Evolutionary conservation across 2,797 vertebrate species (phyloP), one percentile per base, ranked within the genome.

Genomic region (Gallinago stenura): DNA sequence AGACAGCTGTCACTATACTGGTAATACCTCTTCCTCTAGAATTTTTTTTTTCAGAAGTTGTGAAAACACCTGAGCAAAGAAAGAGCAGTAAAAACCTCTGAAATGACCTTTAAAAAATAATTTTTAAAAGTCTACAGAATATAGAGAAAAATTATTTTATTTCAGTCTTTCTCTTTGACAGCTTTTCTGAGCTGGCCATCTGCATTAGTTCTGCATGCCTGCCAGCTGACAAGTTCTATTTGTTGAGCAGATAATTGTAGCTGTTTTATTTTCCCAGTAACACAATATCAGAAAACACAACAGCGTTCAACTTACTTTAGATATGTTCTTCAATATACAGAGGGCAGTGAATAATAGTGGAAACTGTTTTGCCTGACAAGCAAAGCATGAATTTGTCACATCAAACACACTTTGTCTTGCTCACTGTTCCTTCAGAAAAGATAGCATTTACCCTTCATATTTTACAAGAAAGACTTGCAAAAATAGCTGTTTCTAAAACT

Each of bases 241-340:
- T 98, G 95, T 90, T 93, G 95, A 92, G 60, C 76, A 93, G 93
- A 94, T 96, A 97, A 97, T 97, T 97, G 90, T 88, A 66, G 93
- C 64, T 89, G 87, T 84, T 97, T 96, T 86, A 89, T 97, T 97
- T 96, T 89, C 72, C 81, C 87, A 95, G 75, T 73, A 96, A 91
- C 80, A 89, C 70, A 77, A 60, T 87, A 76, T 96, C 96, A 96
- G 90, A 93, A 94, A 96, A 94, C 94, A 89, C 89, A 69, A 87
- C 60, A 93, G 46, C 19, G 0, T 87, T 97, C 93, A 64, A 75
- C 85, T 96, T 45, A 64, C 68, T 89, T 76, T 72, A 93, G 96
- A 89, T 91, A 50, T 57, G 82, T 77, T 93, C 92, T 93, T 95
- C 97, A 90, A 70, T 95, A 93, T 93, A 89, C 91, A 91, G 45